Conservation (phyloP, 2,113 vertebrate genomes). For the Oostethus manadensis region DNA sequence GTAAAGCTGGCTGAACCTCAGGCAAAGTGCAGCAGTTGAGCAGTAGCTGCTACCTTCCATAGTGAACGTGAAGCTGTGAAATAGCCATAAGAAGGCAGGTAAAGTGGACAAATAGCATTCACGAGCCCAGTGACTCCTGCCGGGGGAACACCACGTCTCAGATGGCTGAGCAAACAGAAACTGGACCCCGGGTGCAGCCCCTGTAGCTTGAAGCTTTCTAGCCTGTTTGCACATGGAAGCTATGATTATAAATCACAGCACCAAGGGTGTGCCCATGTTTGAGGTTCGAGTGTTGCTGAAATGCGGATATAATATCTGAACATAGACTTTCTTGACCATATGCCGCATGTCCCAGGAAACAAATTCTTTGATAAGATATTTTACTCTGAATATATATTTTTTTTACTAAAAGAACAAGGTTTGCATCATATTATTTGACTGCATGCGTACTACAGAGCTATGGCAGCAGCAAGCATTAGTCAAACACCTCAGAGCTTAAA, state of each 20-base stretch:
- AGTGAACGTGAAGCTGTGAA: slow-evolving; percentile 21
- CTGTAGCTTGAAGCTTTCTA: slow-evolving; percentile 47
- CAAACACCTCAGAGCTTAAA: no score
- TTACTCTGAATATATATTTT: no score
- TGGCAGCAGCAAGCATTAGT: no score
- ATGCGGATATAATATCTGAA: slow-evolving; percentile 32
- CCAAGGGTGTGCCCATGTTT: slow-evolving; percentile 5
- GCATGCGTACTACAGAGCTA: no score
- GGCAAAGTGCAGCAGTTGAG: slow-evolving; percentile 25
- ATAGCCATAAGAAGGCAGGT: slow-evolving; percentile 28
- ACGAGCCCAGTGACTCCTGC: slow-evolving; percentile 34
- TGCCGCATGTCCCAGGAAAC: no score
- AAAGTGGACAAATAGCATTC: slow-evolving; percentile 22
- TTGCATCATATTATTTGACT: no score
- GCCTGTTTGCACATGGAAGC: slow-evolving; percentile 64
- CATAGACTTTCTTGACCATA: slow-evolving; percentile 37
- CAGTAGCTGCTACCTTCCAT: slow-evolving; percentile 32
- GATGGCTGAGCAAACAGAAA: slow-evolving; percentile 65
- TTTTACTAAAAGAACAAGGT: no score
- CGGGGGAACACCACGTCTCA: slow-evolving; percentile 43
- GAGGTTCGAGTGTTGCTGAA: slow-evolving; percentile 30
- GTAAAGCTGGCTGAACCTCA: slow-evolving; percentile 50
- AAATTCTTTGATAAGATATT: no score
- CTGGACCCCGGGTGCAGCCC: slow-evolving; percentile 58
- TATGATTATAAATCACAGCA: slow-evolving; percentile 65